Conservation (phyloP, 2,888 invertebrate genomes). For the Phyto melanocephala region DNA sequence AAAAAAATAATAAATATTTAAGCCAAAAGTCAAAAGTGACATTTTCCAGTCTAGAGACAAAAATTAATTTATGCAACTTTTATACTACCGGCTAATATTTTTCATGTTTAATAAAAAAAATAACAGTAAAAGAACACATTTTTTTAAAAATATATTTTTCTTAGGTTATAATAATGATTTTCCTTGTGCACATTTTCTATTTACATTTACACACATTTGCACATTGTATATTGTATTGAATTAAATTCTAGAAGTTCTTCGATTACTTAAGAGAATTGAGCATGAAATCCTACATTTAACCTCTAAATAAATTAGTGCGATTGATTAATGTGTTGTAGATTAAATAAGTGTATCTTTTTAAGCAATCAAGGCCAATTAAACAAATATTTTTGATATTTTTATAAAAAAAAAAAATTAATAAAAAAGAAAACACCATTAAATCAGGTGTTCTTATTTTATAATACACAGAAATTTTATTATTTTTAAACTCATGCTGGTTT, state of each 20-base stretch:
- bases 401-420: background rate
- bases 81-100: too few relatives aligned
- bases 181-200: conserved; percentile 9
- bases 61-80: too few relatives aligned
- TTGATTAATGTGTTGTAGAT: conserved; percentile 51
- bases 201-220: conserved; percentile 2
- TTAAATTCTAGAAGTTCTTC: conserved; percentile 35
- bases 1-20: too few relatives aligned
- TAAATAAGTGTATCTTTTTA: conserved; percentile 23
- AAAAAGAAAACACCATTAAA: background rate
- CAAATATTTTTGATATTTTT: background rate
- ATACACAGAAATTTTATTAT: background rate
- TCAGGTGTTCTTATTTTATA: conserved; percentile 46
- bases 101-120: too few relatives aligned
- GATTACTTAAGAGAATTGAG: conserved; percentile 35
- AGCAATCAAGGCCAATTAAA: conserved; percentile 67
- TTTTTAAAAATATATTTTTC: background rate
- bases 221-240: background rate
- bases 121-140: too few relatives aligned
- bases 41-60: too few relatives aligned
- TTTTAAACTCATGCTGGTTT: conserved; percentile 43
- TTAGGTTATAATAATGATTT: conserved; percentile 4
- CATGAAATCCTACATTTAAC: conserved; percentile 70
- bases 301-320: conserved; percentile 67
- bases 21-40: too few relatives aligned